A percentile compares a stretch with the other conserved stretches of the same genome.
These are phyloP conservation scores for Sphaeridia pumilis DNA, from an alignment of 2,888 invertebrate species.

Conservation along the genomic window DNA sequence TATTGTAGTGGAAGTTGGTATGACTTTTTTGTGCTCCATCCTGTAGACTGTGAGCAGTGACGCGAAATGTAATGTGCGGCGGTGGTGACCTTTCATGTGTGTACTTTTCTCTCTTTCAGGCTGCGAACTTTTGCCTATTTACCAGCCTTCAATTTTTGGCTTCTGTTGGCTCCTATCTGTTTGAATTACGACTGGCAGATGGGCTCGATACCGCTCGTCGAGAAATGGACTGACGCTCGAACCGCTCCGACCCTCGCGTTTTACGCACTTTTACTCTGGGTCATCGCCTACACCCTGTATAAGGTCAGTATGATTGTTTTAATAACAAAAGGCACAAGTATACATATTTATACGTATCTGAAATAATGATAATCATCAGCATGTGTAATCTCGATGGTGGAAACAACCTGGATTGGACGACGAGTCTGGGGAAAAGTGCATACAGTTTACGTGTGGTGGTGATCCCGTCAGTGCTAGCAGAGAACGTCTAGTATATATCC, in stretches of 20 bases:
- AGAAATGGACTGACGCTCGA: conserved; percentile 34
- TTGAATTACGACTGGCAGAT: conserved; percentile 84
- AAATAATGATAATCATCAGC: too few relatives aligned
- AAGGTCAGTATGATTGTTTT: conserved; percentile 27
- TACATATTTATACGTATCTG: too few relatives aligned
- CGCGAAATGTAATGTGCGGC: too few relatives aligned
- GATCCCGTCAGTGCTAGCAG: too few relatives aligned
- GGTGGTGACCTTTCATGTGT: neutral
- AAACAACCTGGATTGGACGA: too few relatives aligned
- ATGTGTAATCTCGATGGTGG: too few relatives aligned
- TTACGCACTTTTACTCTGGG: conserved; percentile 24
- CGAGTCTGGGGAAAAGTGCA: too few relatives aligned
- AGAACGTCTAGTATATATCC: too few relatives aligned
- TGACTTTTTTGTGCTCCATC: too few relatives aligned
- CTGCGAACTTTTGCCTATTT: conserved; percentile 69
- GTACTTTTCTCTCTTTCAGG: conserved; percentile 43
- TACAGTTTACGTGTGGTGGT: too few relatives aligned
- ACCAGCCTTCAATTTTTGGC: conserved; percentile 70
- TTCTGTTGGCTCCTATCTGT: conserved; percentile 63
- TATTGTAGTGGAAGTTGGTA: too few relatives aligned
- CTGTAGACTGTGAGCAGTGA: too few relatives aligned
- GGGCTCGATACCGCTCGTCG: conserved; percentile 67
- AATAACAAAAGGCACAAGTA: neutral
- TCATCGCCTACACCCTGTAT: conserved; percentile 21
- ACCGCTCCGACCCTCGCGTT: conserved; percentile 25